Evolutionary conservation across 2,888 invertebrate species (phyloP).

Genomic region (Zaprionus bogoriensis): DNA sequence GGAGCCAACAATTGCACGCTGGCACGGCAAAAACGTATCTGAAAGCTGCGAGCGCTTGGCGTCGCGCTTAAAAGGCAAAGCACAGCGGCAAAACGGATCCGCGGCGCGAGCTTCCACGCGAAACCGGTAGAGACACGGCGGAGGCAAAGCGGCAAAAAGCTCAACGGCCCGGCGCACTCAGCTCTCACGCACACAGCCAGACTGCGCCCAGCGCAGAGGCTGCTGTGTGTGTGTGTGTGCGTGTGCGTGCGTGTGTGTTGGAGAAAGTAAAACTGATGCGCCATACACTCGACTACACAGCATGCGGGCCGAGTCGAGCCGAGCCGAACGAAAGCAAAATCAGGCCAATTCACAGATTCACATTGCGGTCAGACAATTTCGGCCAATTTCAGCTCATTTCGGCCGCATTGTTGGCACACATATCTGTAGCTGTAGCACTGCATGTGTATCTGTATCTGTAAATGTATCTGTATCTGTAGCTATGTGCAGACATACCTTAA

Average conservation of each 20-base stretch:
- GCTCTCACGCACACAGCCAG: constrained; percentile 36
- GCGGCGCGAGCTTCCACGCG: constrained; percentile 45
- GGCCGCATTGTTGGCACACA: constrained; percentile 39
- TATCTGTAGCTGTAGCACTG: background rate
- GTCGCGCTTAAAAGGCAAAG: constrained; percentile 75
- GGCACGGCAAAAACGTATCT: constrained; percentile 78
- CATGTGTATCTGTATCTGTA: background rate
- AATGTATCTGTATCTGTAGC: constrained; percentile 2
- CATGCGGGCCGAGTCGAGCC: constrained; percentile 40
- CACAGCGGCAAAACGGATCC: constrained; percentile 70
- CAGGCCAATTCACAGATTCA: constrained; percentile 71
- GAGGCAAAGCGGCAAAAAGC: background rate
- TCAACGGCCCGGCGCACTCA: constrained; percentile 33
- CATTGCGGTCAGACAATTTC: constrained; percentile 63
- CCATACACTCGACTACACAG: constrained; percentile 66
- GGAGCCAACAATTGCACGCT: constrained; percentile 66
- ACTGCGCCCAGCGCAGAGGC: constrained; percentile 6
- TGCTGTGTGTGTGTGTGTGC: background rate
- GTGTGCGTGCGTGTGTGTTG: constrained; percentile 21
- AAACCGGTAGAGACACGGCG: constrained; percentile 63
- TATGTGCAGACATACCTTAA: constrained; percentile 39
- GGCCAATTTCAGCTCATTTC: constrained; percentile 49
- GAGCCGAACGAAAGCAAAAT: constrained; percentile 75
- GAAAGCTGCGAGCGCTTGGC: constrained; percentile 72
- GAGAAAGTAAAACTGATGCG: constrained; percentile 70